Evolutionary conservation across 2,797 vertebrate genomes (phyloP), one percentile per base, ranked within the genome.

Genomic region (Carapus acus): DNA sequence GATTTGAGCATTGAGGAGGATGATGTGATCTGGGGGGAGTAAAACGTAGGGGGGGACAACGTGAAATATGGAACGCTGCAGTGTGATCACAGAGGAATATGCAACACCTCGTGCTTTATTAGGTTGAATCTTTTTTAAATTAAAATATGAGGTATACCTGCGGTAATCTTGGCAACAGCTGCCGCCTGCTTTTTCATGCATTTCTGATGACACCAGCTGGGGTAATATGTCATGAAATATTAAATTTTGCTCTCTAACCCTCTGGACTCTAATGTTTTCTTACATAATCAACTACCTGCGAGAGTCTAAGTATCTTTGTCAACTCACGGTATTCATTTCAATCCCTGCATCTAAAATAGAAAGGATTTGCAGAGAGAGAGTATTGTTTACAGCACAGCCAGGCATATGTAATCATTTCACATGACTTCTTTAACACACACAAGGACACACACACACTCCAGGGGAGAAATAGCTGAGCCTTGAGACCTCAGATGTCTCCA

Each of bases 211-310:
- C 55, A 43, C 66, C 69, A 73, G 68, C 62, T 60, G 67, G 58
- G 77, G 75, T 67, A 78, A 76, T 57, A 76, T 48, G n/a, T 67
- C 67, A 82, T 85, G 9, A 81, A 82, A 80, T 82, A 81, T 85
- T 83, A 42, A 80, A 63, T 69, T 46, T 66, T 73, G 49, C 4
- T 55, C 65, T 69, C 72, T 61, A 72, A 78, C 58, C 65, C 73
- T 60, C 51, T 47, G 0, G 55, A 74, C 64, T 1, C 37, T 71
- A 69, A 43, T 67, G 43, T 65, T 66, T 67, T 60, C 39, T 84
- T 84, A 78, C 56, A 66, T 71, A 84, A 82, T 80, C 76, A 56
- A 21, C 49, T 71, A 64, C 74, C 71, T 77, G 49, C 47, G 47
- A 75, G n/a, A n/a, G 49, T 50, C 27, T 20, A 46, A 52, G 63